Percentiles rank a stretch among this genome's conserved stretches.
Evolutionary conservation across 2,113 vertebrate species (phyloP).

Genomic region (Falcunculus frontatus): DNA sequence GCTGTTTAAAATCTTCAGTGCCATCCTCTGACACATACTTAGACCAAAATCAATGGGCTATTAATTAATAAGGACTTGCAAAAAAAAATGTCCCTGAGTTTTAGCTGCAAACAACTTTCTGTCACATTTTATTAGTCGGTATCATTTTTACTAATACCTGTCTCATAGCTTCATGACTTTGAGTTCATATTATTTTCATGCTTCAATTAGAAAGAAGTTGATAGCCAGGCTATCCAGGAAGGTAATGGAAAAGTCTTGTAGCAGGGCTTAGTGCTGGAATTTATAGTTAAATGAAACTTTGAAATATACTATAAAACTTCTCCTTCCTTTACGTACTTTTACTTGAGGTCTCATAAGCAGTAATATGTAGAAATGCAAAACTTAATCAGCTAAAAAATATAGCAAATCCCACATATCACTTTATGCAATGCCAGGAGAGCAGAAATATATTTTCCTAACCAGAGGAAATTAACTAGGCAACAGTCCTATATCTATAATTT

Average conservation of each 20-base stretch:
- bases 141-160: slow-evolving; percentile 62
- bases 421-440: slow-evolving; percentile 42
- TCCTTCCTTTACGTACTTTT: slow-evolving; percentile 36
- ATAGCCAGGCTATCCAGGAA: slow-evolving; percentile 45
- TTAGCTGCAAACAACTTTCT: slow-evolving; percentile 62
- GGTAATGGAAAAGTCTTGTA: slow-evolving; percentile 66
- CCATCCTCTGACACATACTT: slow-evolving; percentile 28
- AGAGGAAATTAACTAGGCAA: slow-evolving; percentile 67
- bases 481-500: slow-evolving; percentile 60
- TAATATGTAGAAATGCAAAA: slow-evolving; percentile 54
- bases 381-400: slow-evolving; percentile 58
- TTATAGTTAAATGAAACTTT: slow-evolving; percentile 62
- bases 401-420: slow-evolving; percentile 52
- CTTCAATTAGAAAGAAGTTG: slow-evolving; percentile 68
- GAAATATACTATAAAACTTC: slow-evolving; percentile 41
- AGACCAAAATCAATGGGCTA: slow-evolving; percentile 42
- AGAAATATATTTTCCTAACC: slow-evolving; percentile 65
- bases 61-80: slow-evolving; percentile 57
- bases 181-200: slow-evolving; percentile 70
- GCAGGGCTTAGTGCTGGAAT: slow-evolving; percentile 34
- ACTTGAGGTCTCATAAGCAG: slow-evolving; percentile 47
- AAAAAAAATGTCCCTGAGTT: neutral
- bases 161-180: slow-evolving; percentile 58
- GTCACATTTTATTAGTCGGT: slow-evolving; percentile 66
- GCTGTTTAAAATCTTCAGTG: neutral